Conservation (phyloP, 2,888 invertebrate genomes). For the Tenthredo notha region DNA sequence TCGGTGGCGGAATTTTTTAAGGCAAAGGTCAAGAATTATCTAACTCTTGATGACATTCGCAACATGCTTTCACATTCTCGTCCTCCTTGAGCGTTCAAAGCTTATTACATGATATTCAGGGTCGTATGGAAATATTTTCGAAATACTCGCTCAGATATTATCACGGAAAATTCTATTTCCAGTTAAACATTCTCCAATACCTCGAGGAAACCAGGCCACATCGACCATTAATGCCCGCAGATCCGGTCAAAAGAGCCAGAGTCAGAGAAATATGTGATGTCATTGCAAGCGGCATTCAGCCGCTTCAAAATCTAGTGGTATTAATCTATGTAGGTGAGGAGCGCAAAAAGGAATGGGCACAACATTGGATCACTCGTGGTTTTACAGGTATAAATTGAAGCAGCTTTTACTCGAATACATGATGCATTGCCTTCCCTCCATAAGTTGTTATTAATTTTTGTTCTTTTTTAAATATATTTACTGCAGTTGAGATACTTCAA, state of each 20-base stretch:
- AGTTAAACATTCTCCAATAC: conserved; percentile 95
- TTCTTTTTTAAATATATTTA: background rate
- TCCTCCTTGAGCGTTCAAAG: background rate
- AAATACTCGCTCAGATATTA: background rate
- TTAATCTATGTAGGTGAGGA: conserved; percentile 93
- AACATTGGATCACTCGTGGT: conserved; percentile 94
- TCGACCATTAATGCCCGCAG: conserved; percentile 92
- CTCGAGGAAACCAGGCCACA: conserved; percentile 95
- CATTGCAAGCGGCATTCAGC: conserved; percentile 97
- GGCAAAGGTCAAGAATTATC: conserved; percentile 3
- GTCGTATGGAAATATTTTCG: background rate
- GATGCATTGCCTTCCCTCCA: background rate
- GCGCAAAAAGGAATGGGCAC: conserved; percentile 95
- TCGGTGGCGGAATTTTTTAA: background rate
- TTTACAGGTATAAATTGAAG: conserved; percentile 81
- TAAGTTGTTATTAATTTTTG: background rate
- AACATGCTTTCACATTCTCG: background rate
- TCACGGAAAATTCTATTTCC: conserved; percentile 43
- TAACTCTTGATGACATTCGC: conserved; percentile 17
- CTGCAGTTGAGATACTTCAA: background rate
- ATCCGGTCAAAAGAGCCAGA: conserved; percentile 93
- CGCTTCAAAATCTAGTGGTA: conserved; percentile 95
- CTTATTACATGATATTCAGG: background rate
- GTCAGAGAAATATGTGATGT: conserved; percentile 96
- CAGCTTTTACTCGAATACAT: background rate